Conservation (phyloP, 1,140 invertebrate genomes). For the Drosophila chauvacae region DNA sequence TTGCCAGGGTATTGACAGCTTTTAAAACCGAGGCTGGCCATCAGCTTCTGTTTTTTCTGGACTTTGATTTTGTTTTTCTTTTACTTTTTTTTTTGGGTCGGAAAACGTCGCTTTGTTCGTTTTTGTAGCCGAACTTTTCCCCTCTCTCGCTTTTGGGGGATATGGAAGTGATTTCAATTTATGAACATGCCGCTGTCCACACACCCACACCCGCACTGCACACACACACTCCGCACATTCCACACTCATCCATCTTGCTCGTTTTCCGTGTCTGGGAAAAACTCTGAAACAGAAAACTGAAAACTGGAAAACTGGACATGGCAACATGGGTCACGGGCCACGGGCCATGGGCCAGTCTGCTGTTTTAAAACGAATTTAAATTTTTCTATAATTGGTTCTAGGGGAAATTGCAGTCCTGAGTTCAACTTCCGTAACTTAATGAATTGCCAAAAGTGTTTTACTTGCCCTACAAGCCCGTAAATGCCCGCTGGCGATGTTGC, state of each 20-base stretch:
- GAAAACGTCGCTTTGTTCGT: conserved; percentile 54
- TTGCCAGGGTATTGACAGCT: neutral
- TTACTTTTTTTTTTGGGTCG: conserved; percentile 11
- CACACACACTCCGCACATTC: conserved; percentile 42
- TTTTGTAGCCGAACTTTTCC: conserved; percentile 77
- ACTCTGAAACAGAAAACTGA: conserved; percentile 21
- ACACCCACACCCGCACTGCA: conserved; percentile 54
- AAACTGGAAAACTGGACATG: conserved; percentile 19
- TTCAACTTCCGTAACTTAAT: conserved; percentile 85
- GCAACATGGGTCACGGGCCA: conserved; percentile 39
- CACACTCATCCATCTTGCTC: conserved; percentile 71
- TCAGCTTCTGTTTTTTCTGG: conserved; percentile 1
- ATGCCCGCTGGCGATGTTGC: conserved; percentile 61
- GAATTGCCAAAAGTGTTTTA: conserved; percentile 84
- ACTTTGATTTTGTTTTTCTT: conserved; percentile 15
- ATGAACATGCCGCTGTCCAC: conserved; percentile 84
- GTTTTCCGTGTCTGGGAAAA: conserved; percentile 40
- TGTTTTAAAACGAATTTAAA: conserved; percentile 84
- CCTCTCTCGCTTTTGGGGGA: conserved; percentile 50
- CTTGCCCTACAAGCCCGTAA: conserved; percentile 65
- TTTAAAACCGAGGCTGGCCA: neutral
- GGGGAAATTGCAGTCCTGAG: conserved; percentile 85
- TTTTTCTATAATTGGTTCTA: conserved; percentile 85
- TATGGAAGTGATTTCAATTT: conserved; percentile 84
- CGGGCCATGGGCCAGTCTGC: conserved; percentile 47